Percentiles rank a stretch among this genome's conserved stretches.
phyloP scores from a whole-genome alignment of 2,797 vertebrate species.

The Buceros bicornis region DNA sequence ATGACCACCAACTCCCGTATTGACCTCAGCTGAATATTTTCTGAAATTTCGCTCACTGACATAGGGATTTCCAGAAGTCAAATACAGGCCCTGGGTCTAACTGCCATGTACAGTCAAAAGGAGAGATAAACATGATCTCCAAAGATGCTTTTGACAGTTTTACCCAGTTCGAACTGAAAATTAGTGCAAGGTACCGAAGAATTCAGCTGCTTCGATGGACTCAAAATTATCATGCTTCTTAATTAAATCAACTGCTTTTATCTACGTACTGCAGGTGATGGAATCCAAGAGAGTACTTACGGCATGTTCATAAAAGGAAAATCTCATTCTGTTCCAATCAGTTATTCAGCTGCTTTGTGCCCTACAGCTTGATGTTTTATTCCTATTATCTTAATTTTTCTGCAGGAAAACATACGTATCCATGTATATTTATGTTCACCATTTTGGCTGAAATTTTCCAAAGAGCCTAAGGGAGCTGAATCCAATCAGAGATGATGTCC shows the following conservation, averaged over 20 bases:
- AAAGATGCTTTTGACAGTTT: not conserved
- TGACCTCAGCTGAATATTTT: not conserved
- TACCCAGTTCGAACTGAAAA: not conserved
- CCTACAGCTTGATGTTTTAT: not conserved
- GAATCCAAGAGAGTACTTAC: not conserved
- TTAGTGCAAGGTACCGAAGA: not conserved
- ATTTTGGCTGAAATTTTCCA: not conserved
- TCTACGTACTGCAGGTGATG: not conserved
- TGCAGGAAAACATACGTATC: not conserved
- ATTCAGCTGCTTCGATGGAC: not conserved
- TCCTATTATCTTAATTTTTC: not conserved
- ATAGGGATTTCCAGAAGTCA: not conserved
- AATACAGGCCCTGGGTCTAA: not conserved
- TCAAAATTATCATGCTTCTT: not conserved
- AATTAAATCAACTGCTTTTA: not conserved
- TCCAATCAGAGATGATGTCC: not conserved
- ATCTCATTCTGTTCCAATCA: not conserved
- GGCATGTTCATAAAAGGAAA: not conserved
- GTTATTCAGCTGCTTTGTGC: not conserved
- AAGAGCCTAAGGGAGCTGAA: not conserved
- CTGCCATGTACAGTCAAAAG: not conserved
- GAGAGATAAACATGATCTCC: not conserved
- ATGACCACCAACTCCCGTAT: not conserved
- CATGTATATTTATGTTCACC: not conserved
- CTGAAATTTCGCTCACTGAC: not conserved